Evolutionary conservation across 1,140 invertebrate genomes (phyloP).

Genomic region (Neodiprion virginianus): DNA sequence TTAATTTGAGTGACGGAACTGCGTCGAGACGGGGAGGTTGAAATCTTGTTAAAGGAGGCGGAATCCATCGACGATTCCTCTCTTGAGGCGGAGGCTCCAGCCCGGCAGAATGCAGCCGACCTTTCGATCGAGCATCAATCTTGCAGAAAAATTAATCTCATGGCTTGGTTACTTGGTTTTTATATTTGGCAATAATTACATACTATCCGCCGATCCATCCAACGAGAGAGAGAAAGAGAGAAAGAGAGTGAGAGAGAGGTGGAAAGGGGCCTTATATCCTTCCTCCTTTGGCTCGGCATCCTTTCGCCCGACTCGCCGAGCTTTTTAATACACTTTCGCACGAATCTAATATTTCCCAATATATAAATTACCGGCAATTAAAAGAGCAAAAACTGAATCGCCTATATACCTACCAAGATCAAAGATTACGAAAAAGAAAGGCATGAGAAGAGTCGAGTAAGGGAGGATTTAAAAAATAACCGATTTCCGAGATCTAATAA

Average conservation of each 20-base stretch:
- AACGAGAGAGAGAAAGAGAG: constrained; percentile 12
- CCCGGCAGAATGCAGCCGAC: background rate
- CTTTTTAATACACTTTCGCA: constrained; percentile 61
- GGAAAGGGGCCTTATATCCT: background rate
- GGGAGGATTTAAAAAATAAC: constrained; percentile 17
- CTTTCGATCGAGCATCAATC: constrained; percentile 53
- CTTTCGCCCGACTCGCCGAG: constrained; percentile 11
- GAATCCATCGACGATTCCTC: constrained; percentile 36
- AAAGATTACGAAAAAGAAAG: constrained; percentile 37
- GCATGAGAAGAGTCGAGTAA: constrained; percentile 28
- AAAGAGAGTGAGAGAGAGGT: constrained; percentile 7
- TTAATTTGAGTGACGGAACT: constrained; percentile 53
- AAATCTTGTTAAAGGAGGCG: constrained; percentile 59
- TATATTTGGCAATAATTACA: constrained; percentile 63
- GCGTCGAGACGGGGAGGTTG: constrained; percentile 34
- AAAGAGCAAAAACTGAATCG: constrained; percentile 41
- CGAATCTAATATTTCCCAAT: constrained; percentile 61
- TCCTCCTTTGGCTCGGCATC: background rate
- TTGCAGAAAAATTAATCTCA: constrained; percentile 57
- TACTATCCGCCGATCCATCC: background rate
- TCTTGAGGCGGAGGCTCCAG: background rate
- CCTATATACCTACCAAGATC: background rate
- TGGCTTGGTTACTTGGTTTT: constrained; percentile 43
- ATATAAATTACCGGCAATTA: constrained; percentile 61
- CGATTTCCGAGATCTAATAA: background rate